Base-by-base conservation (phyloP, 2,888 invertebrate genomes). In the Drosophila pseudotakahashii region DNA sequence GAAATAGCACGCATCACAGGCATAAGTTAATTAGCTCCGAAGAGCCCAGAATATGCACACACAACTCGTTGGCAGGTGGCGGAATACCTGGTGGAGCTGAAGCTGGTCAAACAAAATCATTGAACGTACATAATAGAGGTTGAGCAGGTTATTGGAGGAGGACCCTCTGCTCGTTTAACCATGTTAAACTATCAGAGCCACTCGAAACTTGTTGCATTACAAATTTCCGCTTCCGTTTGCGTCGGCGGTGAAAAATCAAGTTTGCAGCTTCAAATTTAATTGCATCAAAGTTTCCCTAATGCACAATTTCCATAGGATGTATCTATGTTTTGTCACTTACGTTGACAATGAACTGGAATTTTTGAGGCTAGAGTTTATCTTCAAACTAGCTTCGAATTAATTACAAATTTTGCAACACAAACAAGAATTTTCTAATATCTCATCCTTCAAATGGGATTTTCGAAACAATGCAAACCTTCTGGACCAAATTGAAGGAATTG, bases 1-100 rank as follows among this genome's bases (percentile, higher is more conserved):
- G 16, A 42, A 36, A 50, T 26, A 26, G 3, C 23, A 34, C 34
- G 34, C 42, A 26, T 9, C 9, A 30, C 47, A 26, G 10, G 50
- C 26, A 16, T 42, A 51, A 50, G 34, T 60, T 50, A 42, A 63
- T 42, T 50, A 44, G 19, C 36, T 36, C 10, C 34, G 13, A 16
- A n/a, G n/a, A 26, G 26, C 26, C 26, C 26, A 19, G 19, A 2
- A 19, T 19, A 19, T 3, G 19, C 19, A 19, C 19, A 19, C 19
- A 19, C 26, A 26, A 26, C 26, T 0, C 2, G 7, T 10, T 19
- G 39, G 16, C 34, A n/a, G 26, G 26, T 13, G n/a, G n/a, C 14
- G 30, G 45, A 2, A 9, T 26, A 9, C 19, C n/a, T 14, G 26
- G 3, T 47, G 45, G 14, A 30, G 14, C 45, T 14, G 45, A 14